Base-by-base conservation (phyloP, 2,113 vertebrate genomes). In the Otocyon megalotis region DNA sequence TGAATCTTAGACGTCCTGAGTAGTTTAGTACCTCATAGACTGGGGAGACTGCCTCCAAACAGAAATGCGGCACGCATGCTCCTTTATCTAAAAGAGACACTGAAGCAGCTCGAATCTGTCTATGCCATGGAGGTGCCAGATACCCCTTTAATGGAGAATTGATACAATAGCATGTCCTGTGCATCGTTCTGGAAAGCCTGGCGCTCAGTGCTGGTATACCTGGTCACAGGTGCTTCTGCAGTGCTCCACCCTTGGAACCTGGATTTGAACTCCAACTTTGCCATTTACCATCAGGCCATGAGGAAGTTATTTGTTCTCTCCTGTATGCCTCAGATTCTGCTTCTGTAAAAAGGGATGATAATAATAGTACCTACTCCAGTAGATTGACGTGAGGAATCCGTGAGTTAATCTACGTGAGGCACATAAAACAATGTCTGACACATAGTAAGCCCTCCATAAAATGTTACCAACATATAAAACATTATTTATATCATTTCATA, bases 401-500 rank as follows among this genome's bases (percentile, higher is more conserved):
- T 30, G 24, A 83, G 30, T 17, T 72, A 60, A 43, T 32, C 26
- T 56, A 37, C 24, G 1, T 32, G 58, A 83, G 87, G 19, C 16
- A 43, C 30, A 37, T 71, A 93, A 30, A 93, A 72, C 17, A 62
- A 69, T 32, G 14, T 50, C 56, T 63, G 53, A 9, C 13, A 22
- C 9, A 74, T 19, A 53, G 10, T 37, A 65, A 92, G 4, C 3
- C 5, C 48, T 93, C 48, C 54, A 50, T 37, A 63, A 88, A 88
- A 60, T 50, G 56, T 32, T 67, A 81, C 9, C 15, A 22, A 17
- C 30, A 76, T 74, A 53, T 16, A 48, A 88, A 85, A n/a, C 3
- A 69, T 91, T 87, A 74, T 74, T 92, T 77, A 7, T 83, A 62
- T 93, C 30, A 60, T 69, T 77, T 77, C n/a, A 62, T 67, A 67